Evolutionary conservation across 2,888 invertebrate genomes (phyloP).

Genomic region (Andrena dorsata): DNA sequence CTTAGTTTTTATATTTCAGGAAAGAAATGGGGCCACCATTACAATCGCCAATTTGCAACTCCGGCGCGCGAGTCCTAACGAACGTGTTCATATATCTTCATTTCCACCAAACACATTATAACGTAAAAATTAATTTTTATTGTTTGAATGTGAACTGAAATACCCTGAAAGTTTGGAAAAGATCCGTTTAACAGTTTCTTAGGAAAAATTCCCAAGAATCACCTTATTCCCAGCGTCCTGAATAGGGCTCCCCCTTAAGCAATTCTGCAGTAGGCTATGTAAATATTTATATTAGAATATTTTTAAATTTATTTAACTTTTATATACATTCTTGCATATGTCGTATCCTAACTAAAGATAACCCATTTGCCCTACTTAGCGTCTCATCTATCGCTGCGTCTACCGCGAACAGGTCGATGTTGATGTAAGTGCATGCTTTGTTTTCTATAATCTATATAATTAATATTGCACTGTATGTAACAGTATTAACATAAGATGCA

Average conservation of each 20-base stretch:
- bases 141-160: too few relatives aligned
- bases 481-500: slow-evolving; percentile 42
- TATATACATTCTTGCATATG: slow-evolving; percentile 43
- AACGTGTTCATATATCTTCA: too few relatives aligned
- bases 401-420: slow-evolving; percentile 79
- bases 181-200: too few relatives aligned
- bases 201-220: too few relatives aligned
- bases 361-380: slow-evolving; percentile 80
- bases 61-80: too few relatives aligned
- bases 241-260: not conserved
- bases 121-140: too few relatives aligned
- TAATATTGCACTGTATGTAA: slow-evolving; percentile 43
- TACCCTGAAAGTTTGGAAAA: too few relatives aligned
- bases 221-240: too few relatives aligned
- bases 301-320: slow-evolving; percentile 27
- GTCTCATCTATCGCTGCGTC: slow-evolving; percentile 81
- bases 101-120: too few relatives aligned
- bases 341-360: slow-evolving; percentile 69
- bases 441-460: slow-evolving; percentile 53
- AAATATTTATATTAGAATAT: slow-evolving; percentile 22
- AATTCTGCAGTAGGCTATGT: slow-evolving; percentile 10
- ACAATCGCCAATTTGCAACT: too few relatives aligned
- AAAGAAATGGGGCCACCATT: too few relatives aligned
- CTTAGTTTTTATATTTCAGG: too few relatives aligned
- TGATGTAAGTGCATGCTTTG: slow-evolving; percentile 83